Evolutionary conservation across 1,140 invertebrate genomes (phyloP), one percentile per base, ranked within the genome.

Genomic region (Hormaphis cornu): DNA sequence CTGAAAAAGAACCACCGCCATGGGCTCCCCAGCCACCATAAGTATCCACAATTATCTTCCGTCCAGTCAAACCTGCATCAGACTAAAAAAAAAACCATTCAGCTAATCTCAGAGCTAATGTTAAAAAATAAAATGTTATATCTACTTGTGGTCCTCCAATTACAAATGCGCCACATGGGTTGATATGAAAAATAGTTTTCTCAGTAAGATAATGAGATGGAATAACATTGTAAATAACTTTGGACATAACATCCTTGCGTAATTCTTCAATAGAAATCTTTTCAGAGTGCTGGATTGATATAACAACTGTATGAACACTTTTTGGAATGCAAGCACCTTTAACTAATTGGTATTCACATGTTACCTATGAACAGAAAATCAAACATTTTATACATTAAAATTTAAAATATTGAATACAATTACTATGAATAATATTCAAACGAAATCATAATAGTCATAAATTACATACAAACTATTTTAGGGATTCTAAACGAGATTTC

Each of bases 111-210:
- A 53, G 9, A 22, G 20, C n/a, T n/a, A n/a, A n/a, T n/a, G n/a
- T n/a, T n/a, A n/a, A n/a, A n/a, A n/a, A n/a, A n/a, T n/a, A n/a
- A n/a, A n/a, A n/a, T n/a, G n/a, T n/a, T 18, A 69, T 33, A 75
- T 74, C 76, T 80, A 93, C 91, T 87, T 93, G 89, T 74, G 95
- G 95, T 73, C 95, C 95, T 72, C 95, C 92, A 76, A 97, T 91
- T 70, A 96, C 89, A 78, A 99, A 99, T 33, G 88, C 81, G 69
- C 97, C 97, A 75, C 95, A 97, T 5, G 97, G 96, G 81, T 99
- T 98, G 72, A 99, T 92, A 78, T 98, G 95, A 73, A 92, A 89
- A 73, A 95, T 85, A 46, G 95, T 98, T 74, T 87, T 85, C 3
- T 89, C 87, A 78, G 97, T 93, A 16, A 97, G 81, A 78, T 96